Evolutionary conservation across 1,140 invertebrate genomes (phyloP), one percentile per base, ranked within the genome.

Genomic region (Trypoxylus dichotomus): DNA sequence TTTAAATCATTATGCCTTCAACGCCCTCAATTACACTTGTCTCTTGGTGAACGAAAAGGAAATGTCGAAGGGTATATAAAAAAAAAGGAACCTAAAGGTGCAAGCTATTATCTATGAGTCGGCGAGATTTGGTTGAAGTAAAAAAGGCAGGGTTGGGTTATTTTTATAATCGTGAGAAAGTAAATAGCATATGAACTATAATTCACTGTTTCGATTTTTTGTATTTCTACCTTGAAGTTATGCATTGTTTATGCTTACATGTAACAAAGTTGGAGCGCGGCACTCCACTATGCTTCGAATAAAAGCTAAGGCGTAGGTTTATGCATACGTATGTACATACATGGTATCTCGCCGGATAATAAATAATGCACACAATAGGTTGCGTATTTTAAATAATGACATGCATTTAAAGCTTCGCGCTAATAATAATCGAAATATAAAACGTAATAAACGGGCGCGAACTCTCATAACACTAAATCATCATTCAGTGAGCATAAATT

Each of bases 311-410:
- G 47, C 47, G 47, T 58, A 21, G 47, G 7, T 21, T 6, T n/a
- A n/a, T 58, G 13, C 15, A 58, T 5, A 37, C 0, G 32, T 37
- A 32, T 7, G 32, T 32, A 37, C 32, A 37, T 37, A 37, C 32
- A 37, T 37, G 32, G 47, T 58, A 58, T 58, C 21, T 3, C 47
- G 0, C 15, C 5, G 47, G 47, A 21, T 58, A 58, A 58, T 58
- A 58, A 58, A 58, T 58, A 58, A 58, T 3, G 47, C 47, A 58
- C 47, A 58, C 47, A 58, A 58, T 58, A 58, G 47, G 47, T 58
- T 58, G 1, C 47, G 47, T 5, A 58, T 58, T 58, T 58, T 21
- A 58, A 58, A 58, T 21, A 58, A 21, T 58, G 47, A 58, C 47
- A 58, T 58, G 47, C 7, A 58, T 58, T 58, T 58, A 58, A 58